A percentile compares a stretch with the other conserved stretches of the same genome.
These are phyloP conservation scores for Cheilosia vernalis DNA, from an alignment of 2,888 invertebrate species.

Conservation along the genomic window DNA sequence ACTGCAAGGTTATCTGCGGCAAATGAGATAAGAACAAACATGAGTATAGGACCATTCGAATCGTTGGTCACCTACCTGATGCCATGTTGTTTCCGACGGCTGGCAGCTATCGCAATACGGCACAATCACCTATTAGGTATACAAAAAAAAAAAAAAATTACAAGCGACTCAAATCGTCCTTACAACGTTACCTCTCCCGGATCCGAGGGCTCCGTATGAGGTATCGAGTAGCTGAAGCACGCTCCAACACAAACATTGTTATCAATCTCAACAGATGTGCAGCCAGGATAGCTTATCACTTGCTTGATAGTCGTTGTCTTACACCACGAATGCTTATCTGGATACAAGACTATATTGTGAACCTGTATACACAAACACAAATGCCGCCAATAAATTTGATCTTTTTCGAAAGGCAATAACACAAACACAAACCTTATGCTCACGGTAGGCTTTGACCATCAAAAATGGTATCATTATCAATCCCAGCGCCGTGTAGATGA, in stretches of 20 bases:
- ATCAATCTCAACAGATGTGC: conserved; percentile 87
- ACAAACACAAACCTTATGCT: conserved; percentile 59
- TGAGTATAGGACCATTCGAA: background rate
- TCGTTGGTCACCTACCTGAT: conserved; percentile 84
- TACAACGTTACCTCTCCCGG: conserved; percentile 85
- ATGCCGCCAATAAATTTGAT: background rate
- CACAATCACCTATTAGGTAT: conserved; percentile 82
- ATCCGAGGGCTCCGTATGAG: conserved; percentile 87
- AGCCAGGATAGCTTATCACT: conserved; percentile 87
- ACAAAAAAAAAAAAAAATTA: background rate
- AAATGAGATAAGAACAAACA: conserved; percentile 28
- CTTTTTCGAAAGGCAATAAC: background rate
- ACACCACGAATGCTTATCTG: conserved; percentile 89
- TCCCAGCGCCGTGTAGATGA: conserved; percentile 18
- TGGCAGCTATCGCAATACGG: conserved; percentile 90
- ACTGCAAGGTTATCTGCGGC: conserved; percentile 85
- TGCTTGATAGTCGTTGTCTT: conserved; percentile 88
- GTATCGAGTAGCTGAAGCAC: conserved; percentile 89
- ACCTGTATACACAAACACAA: conserved; percentile 80
- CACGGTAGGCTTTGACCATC: conserved; percentile 56
- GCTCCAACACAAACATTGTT: conserved; percentile 89
- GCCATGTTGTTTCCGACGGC: conserved; percentile 87
- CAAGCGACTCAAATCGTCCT: background rate
- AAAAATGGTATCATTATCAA: conserved; percentile 42
- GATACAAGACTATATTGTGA: conserved; percentile 88